phyloP scores from a whole-genome alignment of 2,113 vertebrate species.

The Myiozetetes cayanensis region DNA sequence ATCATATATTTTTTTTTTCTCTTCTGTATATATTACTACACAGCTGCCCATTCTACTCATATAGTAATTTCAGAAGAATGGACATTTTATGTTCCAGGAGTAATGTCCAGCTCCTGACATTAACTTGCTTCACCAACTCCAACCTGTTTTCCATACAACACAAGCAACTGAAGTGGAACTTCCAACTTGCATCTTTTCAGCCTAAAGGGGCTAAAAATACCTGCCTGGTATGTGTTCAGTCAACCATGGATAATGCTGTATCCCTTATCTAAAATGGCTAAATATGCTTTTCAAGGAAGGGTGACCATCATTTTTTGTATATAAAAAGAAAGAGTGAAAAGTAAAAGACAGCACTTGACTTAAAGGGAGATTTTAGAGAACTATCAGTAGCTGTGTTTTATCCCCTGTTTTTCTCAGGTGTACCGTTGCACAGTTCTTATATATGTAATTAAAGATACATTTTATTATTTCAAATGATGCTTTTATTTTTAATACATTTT shows the following conservation, averaged over 20 bases:
- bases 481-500: background rate
- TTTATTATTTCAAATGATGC: background rate
- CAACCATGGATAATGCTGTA: background rate
- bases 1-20: background rate
- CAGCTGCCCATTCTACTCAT: background rate
- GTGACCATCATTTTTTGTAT: background rate
- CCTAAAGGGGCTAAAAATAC: background rate
- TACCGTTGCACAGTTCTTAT: background rate
- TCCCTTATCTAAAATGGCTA: background rate
- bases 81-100: background rate
- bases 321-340: background rate
- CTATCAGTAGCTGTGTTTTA: background rate
- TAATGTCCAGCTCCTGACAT: background rate
- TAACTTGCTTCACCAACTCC: conserved; percentile 5
- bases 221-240: background rate
- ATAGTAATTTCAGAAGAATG: background rate
- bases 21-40: background rate
- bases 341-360: background rate
- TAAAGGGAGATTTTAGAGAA: background rate
- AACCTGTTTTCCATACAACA: background rate
- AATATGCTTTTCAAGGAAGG: background rate
- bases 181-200: background rate
- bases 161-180: background rate
- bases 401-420: background rate
- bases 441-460: background rate